Base-by-base conservation (phyloP, 37 sponge, comb jelly and placozoan species). In the Oscarella lobularis region DNA sequence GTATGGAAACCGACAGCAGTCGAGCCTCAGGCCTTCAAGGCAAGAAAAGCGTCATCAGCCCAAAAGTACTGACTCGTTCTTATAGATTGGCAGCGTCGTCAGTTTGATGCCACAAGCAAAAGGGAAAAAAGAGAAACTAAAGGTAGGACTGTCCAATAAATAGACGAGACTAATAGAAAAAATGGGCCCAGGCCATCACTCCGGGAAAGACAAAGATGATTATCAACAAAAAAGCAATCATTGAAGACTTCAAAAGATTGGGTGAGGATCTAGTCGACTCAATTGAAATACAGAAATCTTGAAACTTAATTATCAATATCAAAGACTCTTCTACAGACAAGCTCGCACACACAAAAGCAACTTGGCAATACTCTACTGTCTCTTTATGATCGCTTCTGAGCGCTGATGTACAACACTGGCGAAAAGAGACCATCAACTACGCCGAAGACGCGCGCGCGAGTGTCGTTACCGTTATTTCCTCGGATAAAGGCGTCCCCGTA, bases 401-500 rank as follows among this genome's bases (percentile, higher is more conserved):
- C 86, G 76, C 99, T 94, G 85, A 98, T 98, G 84, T 98, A 98
- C 14, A 98, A 77, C 31, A 98, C 99, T 93, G 85, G 29, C 5
- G 35, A 68, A 20, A 68, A 5, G 33, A 4, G 60, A 5, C 40
- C 6, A 68, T 14, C 6, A 4, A 68, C 31, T 34, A 9, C 9
- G 14, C 9, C 60, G 20, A 9, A 48, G 14, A 48, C 60, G 20
- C 60, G 20, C 60, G 20, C 60, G 20, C 60, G n/a, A n/a, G n/a
- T n/a, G n/a, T n/a, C n/a, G n/a, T n/a, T 32, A 89, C 94, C 94
- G 78, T 98, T 98, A 79, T 98, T 98, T 35, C 99, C 99, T 72
- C 99, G 68, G 39, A 98, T 98, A 78, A 98, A 94, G n/a, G 95
- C 92, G 78, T 98, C 99, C 0, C 95, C 99, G 75, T 98, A 98